Conservation (phyloP, 1,140 invertebrate species). For the Agraylea sexmaculata region DNA sequence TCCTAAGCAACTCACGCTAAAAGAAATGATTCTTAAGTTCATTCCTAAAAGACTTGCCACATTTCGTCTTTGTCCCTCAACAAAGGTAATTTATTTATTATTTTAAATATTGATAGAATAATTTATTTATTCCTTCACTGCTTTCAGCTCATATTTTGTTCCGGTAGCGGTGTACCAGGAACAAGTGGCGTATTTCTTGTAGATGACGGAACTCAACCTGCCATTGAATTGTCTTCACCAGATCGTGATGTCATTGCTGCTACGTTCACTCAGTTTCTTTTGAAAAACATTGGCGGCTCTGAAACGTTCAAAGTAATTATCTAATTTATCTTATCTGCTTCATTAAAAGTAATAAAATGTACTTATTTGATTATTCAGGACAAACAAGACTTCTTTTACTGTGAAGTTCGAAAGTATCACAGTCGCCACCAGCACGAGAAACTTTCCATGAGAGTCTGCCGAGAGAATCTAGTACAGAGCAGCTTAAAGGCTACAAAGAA, state of each 20-base stretch:
- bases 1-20: constrained; percentile 71
- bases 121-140: constrained; percentile 26
- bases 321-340: neutral
- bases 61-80: constrained; percentile 86
- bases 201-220: constrained; percentile 83
- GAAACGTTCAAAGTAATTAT: constrained; percentile 69
- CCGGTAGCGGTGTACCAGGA: constrained; percentile 27
- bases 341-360: neutral
- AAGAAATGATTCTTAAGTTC: constrained; percentile 85
- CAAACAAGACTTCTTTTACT: constrained; percentile 91
- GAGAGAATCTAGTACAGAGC: constrained; percentile 70
- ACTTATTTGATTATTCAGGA: constrained; percentile 38
- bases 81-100: constrained; percentile 50
- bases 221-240: constrained; percentile 66
- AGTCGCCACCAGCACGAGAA: constrained; percentile 77
- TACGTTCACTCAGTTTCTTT: constrained; percentile 80
- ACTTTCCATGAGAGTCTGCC: constrained; percentile 65
- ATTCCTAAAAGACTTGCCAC: constrained; percentile 84
- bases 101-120: constrained; percentile 18
- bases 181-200: constrained; percentile 56
- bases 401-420: constrained; percentile 78
- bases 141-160: constrained; percentile 22
- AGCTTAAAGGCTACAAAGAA: constrained; percentile 77
- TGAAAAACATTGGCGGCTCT: constrained; percentile 92
- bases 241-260: constrained; percentile 85